These are phyloP conservation scores for Yponomeuta cagnagella DNA, from an alignment of 2,888 invertebrate species.

Conservation along the genomic window DNA sequence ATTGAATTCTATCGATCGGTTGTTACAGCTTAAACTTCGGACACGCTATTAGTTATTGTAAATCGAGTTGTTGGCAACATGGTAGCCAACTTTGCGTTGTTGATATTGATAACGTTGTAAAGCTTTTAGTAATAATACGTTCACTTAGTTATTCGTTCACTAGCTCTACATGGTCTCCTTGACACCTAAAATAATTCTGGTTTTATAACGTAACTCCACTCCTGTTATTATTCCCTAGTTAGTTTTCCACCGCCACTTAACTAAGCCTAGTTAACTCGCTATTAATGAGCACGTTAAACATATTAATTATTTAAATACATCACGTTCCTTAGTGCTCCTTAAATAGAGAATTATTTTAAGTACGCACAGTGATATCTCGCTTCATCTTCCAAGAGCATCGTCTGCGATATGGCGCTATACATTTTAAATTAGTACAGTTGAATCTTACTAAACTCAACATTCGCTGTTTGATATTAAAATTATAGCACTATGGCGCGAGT, in stretches of 20 bases:
- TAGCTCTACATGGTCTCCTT: background rate
- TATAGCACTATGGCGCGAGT: background rate
- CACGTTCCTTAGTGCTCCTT: background rate
- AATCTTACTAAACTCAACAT: background rate
- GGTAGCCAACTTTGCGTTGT: background rate
- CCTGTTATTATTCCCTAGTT: background rate
- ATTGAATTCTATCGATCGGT: background rate
- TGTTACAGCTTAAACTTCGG: background rate
- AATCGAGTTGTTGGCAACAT: no score
- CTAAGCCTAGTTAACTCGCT: background rate
- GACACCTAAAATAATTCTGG: constrained; percentile 2
- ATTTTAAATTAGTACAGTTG: background rate
- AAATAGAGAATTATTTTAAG: background rate
- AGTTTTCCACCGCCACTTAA: background rate
- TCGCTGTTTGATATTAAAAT: background rate
- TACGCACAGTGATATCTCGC: background rate
- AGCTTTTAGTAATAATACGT: background rate
- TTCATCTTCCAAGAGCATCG: constrained; percentile 2
- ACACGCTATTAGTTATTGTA: background rate
- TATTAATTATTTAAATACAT: constrained; percentile 1
- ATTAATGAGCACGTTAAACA: background rate
- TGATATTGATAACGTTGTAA: background rate
- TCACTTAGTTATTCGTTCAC: background rate
- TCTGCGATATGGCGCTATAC: background rate
- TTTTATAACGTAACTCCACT: background rate